phyloP scores from a whole-genome alignment of 2,797 vertebrate species.

The Euphonia xanthogaster region DNA sequence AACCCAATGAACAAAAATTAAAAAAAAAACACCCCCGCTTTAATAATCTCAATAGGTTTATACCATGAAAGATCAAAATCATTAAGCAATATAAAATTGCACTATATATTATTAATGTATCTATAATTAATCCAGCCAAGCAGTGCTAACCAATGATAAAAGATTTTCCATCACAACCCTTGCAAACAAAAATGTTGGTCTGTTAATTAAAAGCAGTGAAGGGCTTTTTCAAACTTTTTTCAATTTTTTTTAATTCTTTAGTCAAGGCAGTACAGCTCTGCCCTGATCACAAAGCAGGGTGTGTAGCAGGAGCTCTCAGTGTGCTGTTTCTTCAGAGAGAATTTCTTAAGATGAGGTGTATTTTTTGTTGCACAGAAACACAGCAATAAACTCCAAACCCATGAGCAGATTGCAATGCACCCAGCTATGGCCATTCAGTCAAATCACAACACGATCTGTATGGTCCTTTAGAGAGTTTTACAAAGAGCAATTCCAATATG shows the following conservation, averaged over 20 bases:
- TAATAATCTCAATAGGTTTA: not conserved
- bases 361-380: not conserved
- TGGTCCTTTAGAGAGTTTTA: not conserved
- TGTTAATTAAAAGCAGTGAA: not conserved
- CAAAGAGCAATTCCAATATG: not conserved
- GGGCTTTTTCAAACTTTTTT: not conserved
- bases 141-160: not conserved
- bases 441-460: not conserved
- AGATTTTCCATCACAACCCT: not conserved
- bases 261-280: not conserved
- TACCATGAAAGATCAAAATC: not conserved
- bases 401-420: not conserved
- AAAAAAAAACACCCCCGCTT: not conserved
- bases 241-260: not conserved
- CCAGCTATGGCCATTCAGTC: constrained; percentile 31
- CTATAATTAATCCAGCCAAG: constrained; percentile 34
- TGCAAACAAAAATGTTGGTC: not conserved
- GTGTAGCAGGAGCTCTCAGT: not conserved
- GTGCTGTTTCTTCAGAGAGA: not conserved
- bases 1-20: not conserved
- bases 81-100: not conserved
- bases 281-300: not conserved
- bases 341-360: not conserved
- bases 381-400: not conserved
- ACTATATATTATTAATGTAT: constrained; percentile 35